Conservation (phyloP, 2,797 vertebrate genomes). For the Dermochelys coriacea region DNA sequence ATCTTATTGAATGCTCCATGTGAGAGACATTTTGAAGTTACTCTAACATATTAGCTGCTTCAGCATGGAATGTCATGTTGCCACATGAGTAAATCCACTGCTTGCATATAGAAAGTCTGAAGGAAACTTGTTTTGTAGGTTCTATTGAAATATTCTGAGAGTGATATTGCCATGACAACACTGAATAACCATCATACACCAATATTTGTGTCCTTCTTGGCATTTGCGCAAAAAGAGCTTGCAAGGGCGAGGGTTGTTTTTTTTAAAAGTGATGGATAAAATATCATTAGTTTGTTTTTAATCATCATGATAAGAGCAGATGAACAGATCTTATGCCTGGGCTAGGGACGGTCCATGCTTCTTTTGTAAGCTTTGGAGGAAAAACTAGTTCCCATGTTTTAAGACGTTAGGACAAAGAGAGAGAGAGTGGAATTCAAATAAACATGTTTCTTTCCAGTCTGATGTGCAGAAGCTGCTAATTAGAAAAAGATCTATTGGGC, state of each 20-base stretch:
- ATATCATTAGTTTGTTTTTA: not conserved
- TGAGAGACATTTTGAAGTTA: rapidly evolving
- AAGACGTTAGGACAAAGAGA: not conserved
- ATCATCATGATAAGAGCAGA: not conserved
- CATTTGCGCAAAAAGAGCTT: constrained; percentile 14
- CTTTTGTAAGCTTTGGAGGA: not conserved
- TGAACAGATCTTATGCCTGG: not conserved
- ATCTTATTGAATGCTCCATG: not conserved
- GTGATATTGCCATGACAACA: constrained; percentile 38
- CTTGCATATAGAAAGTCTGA: rapidly evolving
- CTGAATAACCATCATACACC: not conserved
- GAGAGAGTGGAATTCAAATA: constrained; percentile 17
- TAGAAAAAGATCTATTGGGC: not conserved
- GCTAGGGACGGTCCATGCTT: not conserved
- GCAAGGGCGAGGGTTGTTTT: not conserved
- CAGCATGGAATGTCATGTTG: not conserved
- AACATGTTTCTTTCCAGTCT: not conserved
- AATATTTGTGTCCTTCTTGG: constrained; percentile 1
- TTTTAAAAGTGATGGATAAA: not conserved
- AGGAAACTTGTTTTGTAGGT: not conserved
- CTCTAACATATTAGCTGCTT: not conserved
- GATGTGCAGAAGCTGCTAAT: not conserved
- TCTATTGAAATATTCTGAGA: not conserved
- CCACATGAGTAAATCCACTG: not conserved
- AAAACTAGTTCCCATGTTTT: not conserved